phyloP scores from a whole-genome alignment of 2,113 vertebrate genomes.

The Crotalus helleri region DNA sequence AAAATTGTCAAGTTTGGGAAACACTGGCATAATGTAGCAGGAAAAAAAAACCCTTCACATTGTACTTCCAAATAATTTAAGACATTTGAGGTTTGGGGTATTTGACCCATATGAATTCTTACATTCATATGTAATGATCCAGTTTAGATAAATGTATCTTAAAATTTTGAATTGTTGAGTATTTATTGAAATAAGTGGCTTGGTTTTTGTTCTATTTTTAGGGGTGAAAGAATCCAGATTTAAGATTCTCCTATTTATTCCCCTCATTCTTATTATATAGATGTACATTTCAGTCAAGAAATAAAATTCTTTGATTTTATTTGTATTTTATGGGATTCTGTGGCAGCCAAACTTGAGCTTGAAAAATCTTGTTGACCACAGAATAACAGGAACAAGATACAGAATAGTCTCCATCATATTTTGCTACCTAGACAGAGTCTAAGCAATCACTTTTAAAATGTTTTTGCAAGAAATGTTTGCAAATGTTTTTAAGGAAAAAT shows the following conservation, averaged over 20 bases:
- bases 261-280: background rate
- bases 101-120: background rate
- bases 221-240: background rate
- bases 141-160: background rate
- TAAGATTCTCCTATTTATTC: background rate
- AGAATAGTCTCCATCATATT: background rate
- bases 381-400: background rate
- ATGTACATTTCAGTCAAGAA: background rate
- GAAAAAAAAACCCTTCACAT: background rate
- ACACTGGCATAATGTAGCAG: background rate
- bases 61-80: background rate
- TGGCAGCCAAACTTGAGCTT: background rate
- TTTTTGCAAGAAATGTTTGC: background rate
- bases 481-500: background rate
- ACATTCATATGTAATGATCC: background rate
- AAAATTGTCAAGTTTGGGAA: too few relatives aligned
- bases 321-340: background rate
- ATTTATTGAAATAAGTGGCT: background rate
- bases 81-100: background rate
- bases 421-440: background rate
- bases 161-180: background rate
- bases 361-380: background rate
- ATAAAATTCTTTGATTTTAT: background rate
- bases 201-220: background rate
- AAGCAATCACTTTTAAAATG: background rate